Base-by-base conservation (phyloP, 2,888 invertebrate species). In the Crossocerus cetratus region DNA sequence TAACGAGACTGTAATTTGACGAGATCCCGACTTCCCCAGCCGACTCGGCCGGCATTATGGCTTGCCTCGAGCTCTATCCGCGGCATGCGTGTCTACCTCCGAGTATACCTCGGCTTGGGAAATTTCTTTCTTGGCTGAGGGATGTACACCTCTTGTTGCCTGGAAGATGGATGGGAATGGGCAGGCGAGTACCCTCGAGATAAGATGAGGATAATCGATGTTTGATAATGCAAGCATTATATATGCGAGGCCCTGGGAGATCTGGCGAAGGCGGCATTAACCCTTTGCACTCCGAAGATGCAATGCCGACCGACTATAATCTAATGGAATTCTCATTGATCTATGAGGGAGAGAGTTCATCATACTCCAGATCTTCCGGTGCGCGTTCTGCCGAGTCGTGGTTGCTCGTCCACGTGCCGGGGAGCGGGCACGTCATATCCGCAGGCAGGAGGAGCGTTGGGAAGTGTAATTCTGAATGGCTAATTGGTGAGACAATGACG, bases 1-100 rank as follows among this genome's bases (percentile, higher is more conserved):
- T 87, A 87, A 88, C 87, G 83, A 81, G 83, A 83, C 83, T 81
- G 81, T 87, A 87, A 88, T 87, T 87, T 86, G 84, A 82, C 65
- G 62, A 66, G 32, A 49, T 56, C 42, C 59, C 45, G 23, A 57
- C 57, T 42, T 49, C 44, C 44, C n/a, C 58, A 49, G 11, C n/a
- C 42, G 49, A 16, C 4, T 16, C 16, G 11, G 49, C 13, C 49
- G 16, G 49, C 49, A 43, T 49, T 49, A 32, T 32, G 5, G 14
- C 22, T n/a, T 45, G 44, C 45, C 18, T 13, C 13, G 23, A n/a
- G 49, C 22, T 54, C n/a, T 49, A 32, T 64, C 32, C 21, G 18
- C 23, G 49, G n/a, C 18, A 65, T 43, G 14, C 18, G 16, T 14
- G 20, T n/a, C n/a, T 55, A 20, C 55, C 22, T 13, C n/a, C n/a